These are phyloP conservation scores for Andricus grossulariae DNA, from an alignment of 1,140 invertebrate species.

Conservation along the genomic window DNA sequence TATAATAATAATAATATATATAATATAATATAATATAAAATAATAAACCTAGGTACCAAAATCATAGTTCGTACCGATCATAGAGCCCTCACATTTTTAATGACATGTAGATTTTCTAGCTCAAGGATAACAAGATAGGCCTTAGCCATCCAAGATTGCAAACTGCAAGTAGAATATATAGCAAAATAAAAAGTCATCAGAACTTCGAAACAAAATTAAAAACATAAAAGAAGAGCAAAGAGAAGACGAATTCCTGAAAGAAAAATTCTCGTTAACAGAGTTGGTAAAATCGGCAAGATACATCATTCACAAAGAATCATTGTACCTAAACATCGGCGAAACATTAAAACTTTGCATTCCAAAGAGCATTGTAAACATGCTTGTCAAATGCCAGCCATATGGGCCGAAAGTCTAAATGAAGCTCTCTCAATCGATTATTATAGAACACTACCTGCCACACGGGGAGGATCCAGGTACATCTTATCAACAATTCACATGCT, in stretches of 20 bases:
- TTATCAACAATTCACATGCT: too few relatives aligned
- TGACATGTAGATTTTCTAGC: constrained; percentile 4
- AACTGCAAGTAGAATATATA: constrained; percentile 42
- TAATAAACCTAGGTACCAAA: too few relatives aligned
- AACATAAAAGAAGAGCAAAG: not conserved
- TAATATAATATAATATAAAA: too few relatives aligned
- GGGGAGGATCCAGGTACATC: too few relatives aligned
- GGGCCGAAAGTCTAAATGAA: too few relatives aligned
- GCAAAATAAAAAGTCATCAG: too few relatives aligned
- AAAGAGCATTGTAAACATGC: not conserved
- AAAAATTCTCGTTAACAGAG: not conserved
- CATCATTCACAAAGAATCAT: not conserved
- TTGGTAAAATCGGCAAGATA: not conserved
- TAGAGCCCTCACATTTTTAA: constrained; percentile 54
- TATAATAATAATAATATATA: too few relatives aligned
- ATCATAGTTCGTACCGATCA: not conserved
- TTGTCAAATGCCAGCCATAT: not conserved
- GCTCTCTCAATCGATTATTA: too few relatives aligned
- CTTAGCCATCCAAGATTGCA: constrained; percentile 33
- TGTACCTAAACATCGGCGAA: not conserved
- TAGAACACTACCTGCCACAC: too few relatives aligned
- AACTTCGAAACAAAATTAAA: not conserved
- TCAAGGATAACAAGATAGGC: not conserved
- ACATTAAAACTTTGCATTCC: not conserved
- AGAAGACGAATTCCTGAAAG: not conserved